Base-by-base conservation (phyloP, 2,888 invertebrate genomes). In the Acronicta leporina region DNA sequence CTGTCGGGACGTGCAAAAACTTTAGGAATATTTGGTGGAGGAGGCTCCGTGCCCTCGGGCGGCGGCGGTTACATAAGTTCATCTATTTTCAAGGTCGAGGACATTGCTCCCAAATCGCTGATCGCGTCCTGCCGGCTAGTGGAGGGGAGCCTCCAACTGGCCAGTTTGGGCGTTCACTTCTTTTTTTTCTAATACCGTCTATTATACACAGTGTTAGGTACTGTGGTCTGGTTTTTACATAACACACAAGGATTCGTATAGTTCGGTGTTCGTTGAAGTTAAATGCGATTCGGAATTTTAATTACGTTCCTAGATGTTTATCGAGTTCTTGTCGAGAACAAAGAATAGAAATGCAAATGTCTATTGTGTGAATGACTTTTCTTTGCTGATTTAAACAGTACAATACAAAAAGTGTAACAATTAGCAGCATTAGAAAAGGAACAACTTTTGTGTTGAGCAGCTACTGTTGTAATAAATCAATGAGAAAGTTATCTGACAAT, bases 51-150 rank as follows among this genome's bases (percentile, higher is more conserved):
- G 89, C 90, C 92, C 87, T 87, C 84, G 79, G 85, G 87, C 87
- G 84, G 79, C 80, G 81, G 85, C 87, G 91, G 93, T 94, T 92
- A 92, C 89, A 87, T 94, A 93, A 93, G 93, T 93, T 92, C 94
- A 93, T 92, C 94, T 94, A 94, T 91, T 85, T 88, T 89, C 94
- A 94, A 94, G 94, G 94, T 89, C 92, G 93, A 87, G 94, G 93
- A 89, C 94, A 87, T 93, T 94, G 94, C 91, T 92, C 94, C 94
- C 94, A 91, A 92, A 91, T 90, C 90, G 91, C 91, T 90, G 92
- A 91, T 90, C 90, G 90, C 89, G 90, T 92, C 93, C 93, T 90
- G 87, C 81, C 82, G 75, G 59, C 47, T 62, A 42, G 83, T 87
- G 87, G 87, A 80, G 87, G 85, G 87, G 88, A 85, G 83, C 85